Evolutionary conservation across 2,113 vertebrate genomes (phyloP), one percentile per base, ranked within the genome.

Genomic region (Corapipo altera): DNA sequence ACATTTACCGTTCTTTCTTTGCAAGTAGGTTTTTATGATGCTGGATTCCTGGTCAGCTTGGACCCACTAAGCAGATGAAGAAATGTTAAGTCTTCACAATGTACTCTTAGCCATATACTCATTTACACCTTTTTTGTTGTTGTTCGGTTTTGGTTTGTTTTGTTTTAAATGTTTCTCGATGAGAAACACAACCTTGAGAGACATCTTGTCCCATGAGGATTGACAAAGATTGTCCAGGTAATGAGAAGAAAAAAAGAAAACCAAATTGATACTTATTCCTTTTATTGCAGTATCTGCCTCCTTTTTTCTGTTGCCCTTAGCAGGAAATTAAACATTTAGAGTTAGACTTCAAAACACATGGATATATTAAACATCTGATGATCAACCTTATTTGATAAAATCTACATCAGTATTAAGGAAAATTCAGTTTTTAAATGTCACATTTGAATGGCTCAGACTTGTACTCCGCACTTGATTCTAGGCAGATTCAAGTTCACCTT

Each of bases 1-100:
- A 92, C 69, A 89, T 75, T 93, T 83, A 58, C 85, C 20, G 27
- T 84, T 41, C 9, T 78, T 54, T 33, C 11, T 10, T 76, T 82
- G 15, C 20, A 66, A 73, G 41, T 32, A 37, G 32, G 3, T 61
- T 82, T 95, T 92, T 75, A 41, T 49, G 30, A 55, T 75, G 35
- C 39, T 75, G 49, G 71, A 48, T 72, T 82, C n/a, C 48, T 85
- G 84, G 62, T 89, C 57, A 85, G 14, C 24, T 65, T 82, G 35
- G 70, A 77, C 37, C 39, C 49, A 30, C 32, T 54, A 73, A 49
- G 24, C 26, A 89, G 52, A 20, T n/a, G 10, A 32, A 88, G 44
- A 82, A 81, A 78, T 2, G 1, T 57, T 74, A 81, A 64, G 39
- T 71, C 22, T 84, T 85, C 73, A 67, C 30, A 67, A 59, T 14